phyloP scores from a whole-genome alignment of 2,113 vertebrate genomes.

The Columbina picui region DNA sequence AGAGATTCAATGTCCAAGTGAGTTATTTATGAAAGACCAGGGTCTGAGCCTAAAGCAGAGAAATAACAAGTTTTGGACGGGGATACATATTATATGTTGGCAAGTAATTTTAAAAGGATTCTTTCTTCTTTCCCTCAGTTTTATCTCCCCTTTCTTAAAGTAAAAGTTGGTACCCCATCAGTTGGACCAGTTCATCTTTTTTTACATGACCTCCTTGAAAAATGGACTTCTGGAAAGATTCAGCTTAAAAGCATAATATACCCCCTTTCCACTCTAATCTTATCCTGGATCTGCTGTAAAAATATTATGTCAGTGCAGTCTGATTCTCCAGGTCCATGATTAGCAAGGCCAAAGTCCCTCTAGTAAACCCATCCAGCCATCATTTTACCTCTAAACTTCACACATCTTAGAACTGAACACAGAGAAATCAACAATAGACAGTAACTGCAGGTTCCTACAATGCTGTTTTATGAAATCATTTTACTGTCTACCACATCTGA shows the following conservation, averaged over 20 bases:
- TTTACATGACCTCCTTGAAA: background rate
- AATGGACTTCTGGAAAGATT: background rate
- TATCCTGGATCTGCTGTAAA: background rate
- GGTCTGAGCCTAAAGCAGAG: background rate
- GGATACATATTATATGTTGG: background rate
- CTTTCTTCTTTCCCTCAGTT: background rate
- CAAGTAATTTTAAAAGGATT: background rate
- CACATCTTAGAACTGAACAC: background rate
- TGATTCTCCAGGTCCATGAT: background rate
- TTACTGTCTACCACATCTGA: conserved; percentile 3
- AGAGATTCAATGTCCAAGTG: background rate
- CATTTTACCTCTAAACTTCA: background rate
- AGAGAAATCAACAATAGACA: background rate
- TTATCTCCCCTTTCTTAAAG: background rate
- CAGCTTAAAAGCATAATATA: background rate
- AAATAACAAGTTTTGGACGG: background rate
- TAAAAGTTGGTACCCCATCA: background rate
- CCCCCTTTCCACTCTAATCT: fast-evolving
- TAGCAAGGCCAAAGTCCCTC: background rate
- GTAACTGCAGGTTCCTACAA: background rate
- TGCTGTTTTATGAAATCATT: conserved; percentile 32
- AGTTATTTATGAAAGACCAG: background rate
- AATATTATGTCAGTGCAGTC: background rate
- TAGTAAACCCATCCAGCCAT: background rate
- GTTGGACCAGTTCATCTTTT: background rate